Base-by-base conservation (phyloP, 2,797 vertebrate species). In the Serranus cabrilla region DNA sequence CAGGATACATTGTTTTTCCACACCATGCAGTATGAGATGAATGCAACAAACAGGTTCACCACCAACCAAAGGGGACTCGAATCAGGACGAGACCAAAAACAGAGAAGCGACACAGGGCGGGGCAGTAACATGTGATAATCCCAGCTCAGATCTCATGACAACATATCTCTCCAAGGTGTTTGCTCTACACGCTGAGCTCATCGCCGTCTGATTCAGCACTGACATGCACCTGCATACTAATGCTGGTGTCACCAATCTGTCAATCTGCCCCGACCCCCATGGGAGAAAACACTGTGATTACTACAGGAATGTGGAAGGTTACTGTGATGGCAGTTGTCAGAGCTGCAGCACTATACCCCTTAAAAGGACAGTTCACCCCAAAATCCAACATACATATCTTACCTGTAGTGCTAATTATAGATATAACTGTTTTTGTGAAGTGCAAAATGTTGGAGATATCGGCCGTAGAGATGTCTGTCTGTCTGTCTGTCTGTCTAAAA, bases 1-100 rank as follows among this genome's bases (percentile, higher is more conserved):
- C 86, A 73, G 66, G 69, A 83, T 71, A 88, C 71, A 59, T 72
- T 34, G 5, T 86, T 78, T 58, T 34, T 54, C 1, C 55, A 89
- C 81, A 83, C 86, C 92, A 93, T 94, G 93, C 86, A 90, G 82
- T 49, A 92, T 92, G 93, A 92, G 91, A 94, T 94, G 92, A 88
- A 90, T 85, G 81, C 73, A 88, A 92, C 92, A 94, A 92, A 93
- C 91, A 91, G 85, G 82, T 88, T 88, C 80, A 87, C 85, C 89
- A 90, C 88, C 91, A 92, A 94, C 85, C 87, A 71, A 71, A 54
- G 69, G 70, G 71, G 70, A 85, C 72, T 80, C 43, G 21, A 63
- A 52, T 73, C 65, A 57, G 77, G 80, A 78, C 67, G 20, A 86
- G 61, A 77, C 74, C 74, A 80, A 79, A 72, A 73, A 42, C 63